Evolutionary conservation across 2,888 invertebrate species (phyloP).

Genomic region (Diplazon laetatorius): DNA sequence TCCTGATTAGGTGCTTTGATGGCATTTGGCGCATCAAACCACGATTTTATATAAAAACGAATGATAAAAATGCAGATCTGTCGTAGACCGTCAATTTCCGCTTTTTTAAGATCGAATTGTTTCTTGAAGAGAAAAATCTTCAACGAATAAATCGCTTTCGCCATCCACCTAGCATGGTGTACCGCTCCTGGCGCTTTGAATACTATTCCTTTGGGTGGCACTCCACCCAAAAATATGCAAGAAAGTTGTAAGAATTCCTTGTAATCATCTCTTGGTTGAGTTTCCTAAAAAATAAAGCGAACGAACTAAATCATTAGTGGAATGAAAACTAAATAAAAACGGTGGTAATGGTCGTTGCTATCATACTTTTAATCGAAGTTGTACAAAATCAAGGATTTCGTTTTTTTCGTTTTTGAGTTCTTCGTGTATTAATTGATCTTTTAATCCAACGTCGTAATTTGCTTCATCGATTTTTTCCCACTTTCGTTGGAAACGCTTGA

Average conservation of each 20-base stretch:
- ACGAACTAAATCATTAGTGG: too few relatives aligned
- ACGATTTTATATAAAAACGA: conserved; percentile 66
- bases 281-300: neutral
- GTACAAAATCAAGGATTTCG: conserved; percentile 23
- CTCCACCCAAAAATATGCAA: conserved; percentile 68
- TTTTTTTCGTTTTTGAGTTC: conserved; percentile 6
- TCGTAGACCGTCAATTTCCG: conserved; percentile 61
- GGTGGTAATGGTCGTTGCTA: too few relatives aligned
- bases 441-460: conserved; percentile 48
- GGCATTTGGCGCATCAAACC: conserved; percentile 64
- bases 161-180: conserved; percentile 72
- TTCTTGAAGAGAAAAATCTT: conserved; percentile 71
- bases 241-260: conserved; percentile 66
- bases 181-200: conserved; percentile 67
- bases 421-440: conserved; percentile 33
- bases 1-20: conserved; percentile 64
- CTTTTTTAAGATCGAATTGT: conserved; percentile 62
- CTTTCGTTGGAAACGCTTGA: conserved; percentile 1
- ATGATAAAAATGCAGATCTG: conserved; percentile 68
- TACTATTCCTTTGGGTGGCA: conserved; percentile 31
- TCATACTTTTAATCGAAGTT: conserved; percentile 30
- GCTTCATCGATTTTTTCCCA: conserved; percentile 40
- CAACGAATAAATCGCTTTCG: conserved; percentile 68
- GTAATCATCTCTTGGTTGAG: conserved; percentile 68
- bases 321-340: too few relatives aligned